These are phyloP conservation scores for Hirtodrosophila trivittata DNA, from an alignment of 2,888 invertebrate species.

Conservation along the genomic window DNA sequence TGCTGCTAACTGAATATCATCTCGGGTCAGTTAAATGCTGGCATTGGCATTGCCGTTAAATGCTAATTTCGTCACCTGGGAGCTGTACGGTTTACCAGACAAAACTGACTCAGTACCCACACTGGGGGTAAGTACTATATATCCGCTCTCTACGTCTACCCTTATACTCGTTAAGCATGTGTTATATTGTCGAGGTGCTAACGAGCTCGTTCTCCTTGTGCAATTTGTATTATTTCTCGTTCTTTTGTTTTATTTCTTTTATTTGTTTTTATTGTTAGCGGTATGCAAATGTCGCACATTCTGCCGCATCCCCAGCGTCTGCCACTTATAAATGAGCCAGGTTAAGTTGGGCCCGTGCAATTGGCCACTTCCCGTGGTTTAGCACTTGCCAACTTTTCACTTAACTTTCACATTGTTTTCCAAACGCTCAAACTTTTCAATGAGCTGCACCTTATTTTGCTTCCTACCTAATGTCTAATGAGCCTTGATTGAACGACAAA, in stretches of 20 bases:
- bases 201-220: constrained; percentile 52
- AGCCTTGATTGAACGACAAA: constrained; percentile 14
- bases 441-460: not conserved
- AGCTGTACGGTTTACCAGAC: constrained; percentile 26
- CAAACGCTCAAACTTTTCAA: not conserved
- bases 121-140: constrained; percentile 36
- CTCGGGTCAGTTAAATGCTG: constrained; percentile 36
- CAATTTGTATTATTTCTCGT: constrained; percentile 6
- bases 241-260: constrained; percentile 15
- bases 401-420: not conserved
- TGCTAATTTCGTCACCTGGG: constrained; percentile 55
- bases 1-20: constrained; percentile 33
- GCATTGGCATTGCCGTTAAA: constrained; percentile 55
- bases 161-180: not conserved
- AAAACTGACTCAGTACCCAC: constrained; percentile 23
- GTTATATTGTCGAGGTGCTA: constrained; percentile 46
- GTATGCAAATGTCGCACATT: constrained; percentile 41
- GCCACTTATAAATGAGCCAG: constrained; percentile 21
- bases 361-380: not conserved
- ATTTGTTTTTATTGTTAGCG: constrained; percentile 36
- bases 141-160: not conserved
- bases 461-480: no score
- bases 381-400: not conserved
- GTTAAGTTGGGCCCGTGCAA: constrained; percentile 1
- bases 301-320: constrained; percentile 15